These are phyloP conservation scores for Alligator sinensis DNA, from an alignment of 2,113 vertebrate genomes.

Conservation along the genomic window DNA sequence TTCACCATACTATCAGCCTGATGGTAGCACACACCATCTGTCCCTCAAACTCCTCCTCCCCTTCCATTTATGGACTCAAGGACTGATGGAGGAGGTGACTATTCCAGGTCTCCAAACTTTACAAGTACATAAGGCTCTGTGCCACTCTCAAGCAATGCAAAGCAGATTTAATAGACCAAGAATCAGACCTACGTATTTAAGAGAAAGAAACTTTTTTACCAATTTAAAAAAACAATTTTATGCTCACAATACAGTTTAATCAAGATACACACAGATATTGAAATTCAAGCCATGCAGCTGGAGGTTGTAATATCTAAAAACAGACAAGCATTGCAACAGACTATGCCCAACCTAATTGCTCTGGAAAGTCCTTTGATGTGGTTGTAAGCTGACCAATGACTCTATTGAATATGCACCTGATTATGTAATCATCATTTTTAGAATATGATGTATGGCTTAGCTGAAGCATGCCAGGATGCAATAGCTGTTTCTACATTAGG, in stretches of 20 bases:
- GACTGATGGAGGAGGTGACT: not conserved
- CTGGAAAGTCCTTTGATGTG: not conserved
- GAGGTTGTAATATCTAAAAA: not conserved
- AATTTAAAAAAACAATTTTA: not conserved
- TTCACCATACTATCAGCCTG: not conserved
- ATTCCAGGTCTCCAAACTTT: not conserved
- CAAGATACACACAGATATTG: not conserved
- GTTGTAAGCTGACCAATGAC: not conserved
- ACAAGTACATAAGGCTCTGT: not conserved
- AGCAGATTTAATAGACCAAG: not conserved
- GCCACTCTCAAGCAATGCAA: not conserved
- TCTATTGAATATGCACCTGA: not conserved
- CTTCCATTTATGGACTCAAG: not conserved
- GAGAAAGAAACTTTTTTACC: not conserved
- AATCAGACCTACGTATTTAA: not conserved
- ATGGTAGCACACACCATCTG: not conserved
- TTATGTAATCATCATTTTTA: not conserved
- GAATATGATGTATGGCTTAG: not conserved
- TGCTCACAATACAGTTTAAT: not conserved
- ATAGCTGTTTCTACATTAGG: conserved; percentile 44
- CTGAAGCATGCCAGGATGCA: not conserved
- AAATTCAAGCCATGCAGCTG: not conserved
- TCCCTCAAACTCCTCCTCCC: not conserved
- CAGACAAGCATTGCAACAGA: not conserved
- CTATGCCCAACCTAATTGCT: not conserved